Percentiles rank a stretch among this genome's conserved stretches.
phyloP scores from a whole-genome alignment of 2,113 vertebrate genomes.

The Eupsittula cactorum region DNA sequence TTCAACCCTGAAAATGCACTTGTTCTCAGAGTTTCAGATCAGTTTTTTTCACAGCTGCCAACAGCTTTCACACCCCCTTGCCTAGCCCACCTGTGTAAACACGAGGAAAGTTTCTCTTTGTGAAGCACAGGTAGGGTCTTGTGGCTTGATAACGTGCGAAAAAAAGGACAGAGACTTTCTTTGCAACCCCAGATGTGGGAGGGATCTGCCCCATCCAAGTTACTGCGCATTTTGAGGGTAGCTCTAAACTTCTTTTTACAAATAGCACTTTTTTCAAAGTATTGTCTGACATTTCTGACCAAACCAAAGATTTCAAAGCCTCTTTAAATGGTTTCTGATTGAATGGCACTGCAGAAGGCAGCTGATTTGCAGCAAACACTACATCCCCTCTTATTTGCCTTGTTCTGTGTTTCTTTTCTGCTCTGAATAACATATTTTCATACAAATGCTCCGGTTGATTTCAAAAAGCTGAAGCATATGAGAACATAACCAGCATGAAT shows the following conservation, averaged over 20 bases:
- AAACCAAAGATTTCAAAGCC: constrained; percentile 50
- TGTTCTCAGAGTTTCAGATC: constrained; percentile 27
- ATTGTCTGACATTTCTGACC: constrained; percentile 56
- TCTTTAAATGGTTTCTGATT: constrained; percentile 42
- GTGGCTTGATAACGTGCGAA: neutral
- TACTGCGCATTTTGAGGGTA: neutral
- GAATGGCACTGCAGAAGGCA: neutral
- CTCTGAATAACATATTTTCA: neutral
- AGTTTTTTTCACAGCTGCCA: constrained; percentile 36
- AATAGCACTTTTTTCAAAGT: constrained; percentile 14
- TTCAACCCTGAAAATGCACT: constrained; percentile 38
- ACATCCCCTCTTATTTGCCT: neutral
- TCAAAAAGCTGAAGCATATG: neutral
- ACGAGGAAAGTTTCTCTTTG: constrained; percentile 25
- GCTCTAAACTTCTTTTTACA: constrained; percentile 20
- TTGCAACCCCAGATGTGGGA: neutral
- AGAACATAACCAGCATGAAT: neutral
- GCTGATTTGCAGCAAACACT: constrained; percentile 17
- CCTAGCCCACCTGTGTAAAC: constrained; percentile 55
- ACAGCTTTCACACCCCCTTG: constrained; percentile 4
- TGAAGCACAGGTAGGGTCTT: constrained; percentile 41
- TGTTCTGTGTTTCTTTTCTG: neutral
- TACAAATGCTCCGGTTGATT: neutral
- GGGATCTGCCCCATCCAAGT: neutral
- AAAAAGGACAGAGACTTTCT: neutral